A percentile compares a stretch with the other conserved stretches of the same genome.
Conservation (phyloP, 1,140 invertebrate genomes). For the Brachionus rotundiformis region DNA sequence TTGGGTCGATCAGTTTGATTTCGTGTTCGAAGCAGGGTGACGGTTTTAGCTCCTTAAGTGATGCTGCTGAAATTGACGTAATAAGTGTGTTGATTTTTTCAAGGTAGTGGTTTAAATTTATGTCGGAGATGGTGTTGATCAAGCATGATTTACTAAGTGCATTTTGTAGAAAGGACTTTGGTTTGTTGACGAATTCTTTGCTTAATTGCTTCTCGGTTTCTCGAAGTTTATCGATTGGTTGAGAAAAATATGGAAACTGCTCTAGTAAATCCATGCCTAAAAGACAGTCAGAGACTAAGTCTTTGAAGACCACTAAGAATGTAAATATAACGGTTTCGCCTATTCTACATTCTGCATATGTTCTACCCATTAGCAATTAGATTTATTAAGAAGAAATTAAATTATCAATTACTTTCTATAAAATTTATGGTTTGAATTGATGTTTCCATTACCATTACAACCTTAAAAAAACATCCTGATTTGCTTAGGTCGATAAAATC, state of each 20-base stretch:
- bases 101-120: neutral
- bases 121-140: neutral
- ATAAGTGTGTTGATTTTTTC: neutral
- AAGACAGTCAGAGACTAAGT: neutral
- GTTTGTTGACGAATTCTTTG: constrained; percentile 44
- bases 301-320: no score
- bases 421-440: no score
- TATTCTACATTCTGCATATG: no score
- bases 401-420: no score
- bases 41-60: neutral
- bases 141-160: neutral
- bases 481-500: no score
- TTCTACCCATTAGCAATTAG: no score
- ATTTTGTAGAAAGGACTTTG: neutral
- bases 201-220: neutral
- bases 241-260: neutral
- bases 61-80: neutral
- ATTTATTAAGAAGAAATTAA: no score
- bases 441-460: no score
- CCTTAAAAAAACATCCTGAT: no score
- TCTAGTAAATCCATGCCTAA: neutral
- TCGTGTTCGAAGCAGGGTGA: neutral
- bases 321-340: no score
- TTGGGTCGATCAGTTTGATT: neutral
- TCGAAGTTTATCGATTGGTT: neutral